phyloP scores from a whole-genome alignment of 1,140 invertebrate genomes.

The Drosophila carrolli region DNA sequence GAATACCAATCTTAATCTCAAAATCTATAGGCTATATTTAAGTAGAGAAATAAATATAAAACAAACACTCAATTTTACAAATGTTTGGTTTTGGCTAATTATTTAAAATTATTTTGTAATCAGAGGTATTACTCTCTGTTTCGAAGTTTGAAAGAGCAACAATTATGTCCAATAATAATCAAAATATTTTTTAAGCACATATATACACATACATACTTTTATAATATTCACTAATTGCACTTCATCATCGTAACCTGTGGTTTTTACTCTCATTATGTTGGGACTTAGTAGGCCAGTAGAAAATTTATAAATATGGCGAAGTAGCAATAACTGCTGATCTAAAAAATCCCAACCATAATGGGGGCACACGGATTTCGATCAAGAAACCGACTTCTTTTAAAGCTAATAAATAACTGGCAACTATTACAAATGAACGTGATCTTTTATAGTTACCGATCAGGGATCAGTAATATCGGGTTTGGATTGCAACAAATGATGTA shows the following conservation, averaged over 20 bases:
- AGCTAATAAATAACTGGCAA: conserved; percentile 32
- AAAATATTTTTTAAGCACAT: no score
- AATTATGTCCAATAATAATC: no score
- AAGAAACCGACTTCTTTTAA: conserved; percentile 1
- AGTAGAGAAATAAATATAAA: no score
- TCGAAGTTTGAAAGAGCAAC: no score
- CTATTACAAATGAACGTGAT: not conserved
- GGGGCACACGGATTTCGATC: conserved; percentile 46
- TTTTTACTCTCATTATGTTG: conserved; percentile 83
- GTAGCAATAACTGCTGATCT: conserved; percentile 82
- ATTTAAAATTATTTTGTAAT: no score
- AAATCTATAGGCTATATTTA: no score
- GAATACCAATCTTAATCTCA: no score
- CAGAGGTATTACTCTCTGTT: no score
- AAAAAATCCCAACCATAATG: conserved; percentile 84
- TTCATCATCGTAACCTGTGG: conserved; percentile 33
- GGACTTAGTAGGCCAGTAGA: conserved; percentile 85
- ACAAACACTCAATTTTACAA: no score
- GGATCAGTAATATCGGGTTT: not conserved
- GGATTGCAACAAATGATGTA: conserved; percentile 2
- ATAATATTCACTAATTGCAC: no score
- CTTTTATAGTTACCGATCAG: conserved; percentile 37
- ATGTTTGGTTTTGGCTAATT: no score
- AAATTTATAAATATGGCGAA: conserved; percentile 42
- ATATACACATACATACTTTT: no score